These are phyloP conservation scores for Forbesichthys agassizii DNA, from an alignment of 2,113 vertebrate genomes.

Conservation along the genomic window DNA sequence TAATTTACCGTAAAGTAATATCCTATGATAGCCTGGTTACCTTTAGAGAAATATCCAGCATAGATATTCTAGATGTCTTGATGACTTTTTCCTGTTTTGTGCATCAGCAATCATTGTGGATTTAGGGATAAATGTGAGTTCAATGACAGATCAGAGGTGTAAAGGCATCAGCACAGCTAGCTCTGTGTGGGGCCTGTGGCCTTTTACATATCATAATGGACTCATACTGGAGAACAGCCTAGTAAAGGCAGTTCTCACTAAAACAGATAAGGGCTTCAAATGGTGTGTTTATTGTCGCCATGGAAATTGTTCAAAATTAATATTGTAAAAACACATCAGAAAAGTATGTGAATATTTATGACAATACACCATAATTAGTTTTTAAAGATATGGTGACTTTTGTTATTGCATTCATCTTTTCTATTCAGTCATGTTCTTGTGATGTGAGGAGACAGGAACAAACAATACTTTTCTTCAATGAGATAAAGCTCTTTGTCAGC, in stretches of 20 bases:
- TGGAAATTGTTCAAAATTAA: constrained; percentile 21
- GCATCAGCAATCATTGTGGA: constrained; percentile 57
- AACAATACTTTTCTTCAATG: not conserved
- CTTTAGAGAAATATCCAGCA: constrained; percentile 50
- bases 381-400: not conserved
- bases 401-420: not conserved
- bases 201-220: no score
- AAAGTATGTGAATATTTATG: not conserved
- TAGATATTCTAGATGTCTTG: constrained; percentile 58
- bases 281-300: constrained; percentile 34
- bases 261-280: constrained; percentile 43
- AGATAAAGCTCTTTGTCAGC: not conserved
- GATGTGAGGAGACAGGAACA: constrained; percentile 2
- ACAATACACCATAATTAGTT: not conserved
- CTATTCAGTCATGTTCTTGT: not conserved
- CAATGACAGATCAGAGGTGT: constrained; percentile 70
- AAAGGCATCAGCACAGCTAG: constrained; percentile 55
- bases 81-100: constrained; percentile 52
- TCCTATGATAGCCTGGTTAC: constrained; percentile 40
- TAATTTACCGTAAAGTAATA: constrained; percentile 60
- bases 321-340: not conserved
- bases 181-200: no score
- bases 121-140: constrained; percentile 44
- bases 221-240: not conserved
- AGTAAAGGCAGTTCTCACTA: not conserved